Evolutionary conservation across 2,888 invertebrate genomes (phyloP), one percentile per base, ranked within the genome.

Genomic region (Trichogramma evanescens): DNA sequence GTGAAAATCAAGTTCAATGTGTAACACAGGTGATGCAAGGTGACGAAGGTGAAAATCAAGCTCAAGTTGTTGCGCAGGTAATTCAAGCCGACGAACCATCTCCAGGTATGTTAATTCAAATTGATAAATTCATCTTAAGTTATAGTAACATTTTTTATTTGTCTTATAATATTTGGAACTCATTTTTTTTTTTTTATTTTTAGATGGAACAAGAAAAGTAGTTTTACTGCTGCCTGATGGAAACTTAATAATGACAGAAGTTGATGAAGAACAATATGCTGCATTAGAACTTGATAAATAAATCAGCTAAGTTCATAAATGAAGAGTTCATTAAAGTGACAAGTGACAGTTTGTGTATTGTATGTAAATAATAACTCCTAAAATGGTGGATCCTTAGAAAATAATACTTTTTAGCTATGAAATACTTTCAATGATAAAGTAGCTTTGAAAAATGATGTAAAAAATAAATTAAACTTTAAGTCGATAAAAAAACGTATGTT

Each of bases 141-240:
- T 40, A 43, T 54, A n/a, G 57, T 51, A 44, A 54, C n/a, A 42
- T 39, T 50, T 57, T 54, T 45, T 56, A 49, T 6, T 56, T 53
- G 40, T 10, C 39, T 43, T 2, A 46, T 50, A 39, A 43, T 49
- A 38, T 8, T 54, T 8, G 41, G 5, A 9, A 48, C 26, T 58
- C 5, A 26, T 56, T 7, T 48, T 63, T 41, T 56, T 54, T 60
- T 54, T 60, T 61, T 57, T 13, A n/a, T 67, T 72, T 73, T 10
- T 73, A 91, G 91, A 90, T 75, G 91, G 91, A 59, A 91, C 90
- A 26, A 83, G 91, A 70, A 85, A 90, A 75, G 91, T 92, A 26
- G 90, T 92, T 6, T 81, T 92, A n/a, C 80, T 91, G 71, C 80
- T 92, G 68, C 91, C 91, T 6, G 91, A 92, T 74, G 92, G 92